Evolutionary conservation across 2,888 invertebrate genomes (phyloP).

Genomic region (Digitonthophagus gazella): DNA sequence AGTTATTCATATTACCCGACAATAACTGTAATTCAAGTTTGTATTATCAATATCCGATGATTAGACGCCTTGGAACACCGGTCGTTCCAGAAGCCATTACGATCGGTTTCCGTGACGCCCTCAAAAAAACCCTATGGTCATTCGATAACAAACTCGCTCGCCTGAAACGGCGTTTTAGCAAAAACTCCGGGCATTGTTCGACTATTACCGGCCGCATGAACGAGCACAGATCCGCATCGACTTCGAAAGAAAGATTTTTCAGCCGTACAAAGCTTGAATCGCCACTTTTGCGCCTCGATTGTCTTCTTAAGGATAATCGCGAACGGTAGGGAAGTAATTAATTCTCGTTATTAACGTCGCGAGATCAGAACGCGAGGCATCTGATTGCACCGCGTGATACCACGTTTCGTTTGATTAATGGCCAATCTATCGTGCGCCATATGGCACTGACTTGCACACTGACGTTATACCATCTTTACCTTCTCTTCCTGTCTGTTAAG

Average conservation of each 20-base stretch:
- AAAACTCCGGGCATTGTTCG: background rate
- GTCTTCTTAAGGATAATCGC: background rate
- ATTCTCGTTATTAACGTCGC: background rate
- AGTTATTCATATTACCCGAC: background rate
- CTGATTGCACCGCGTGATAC: background rate
- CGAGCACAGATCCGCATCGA: background rate
- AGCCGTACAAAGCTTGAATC: no score
- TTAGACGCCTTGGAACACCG: background rate
- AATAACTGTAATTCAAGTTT: background rate
- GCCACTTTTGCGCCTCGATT: background rate
- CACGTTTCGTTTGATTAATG: background rate
- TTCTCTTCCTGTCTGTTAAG: background rate
- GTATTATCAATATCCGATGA: background rate
- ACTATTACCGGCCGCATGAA: background rate
- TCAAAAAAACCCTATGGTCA: background rate
- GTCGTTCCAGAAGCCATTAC: background rate
- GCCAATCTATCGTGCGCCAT: background rate
- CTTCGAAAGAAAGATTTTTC: no score
- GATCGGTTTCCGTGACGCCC: background rate
- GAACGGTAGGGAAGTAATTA: background rate
- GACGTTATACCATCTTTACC: background rate
- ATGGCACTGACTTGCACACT: background rate
- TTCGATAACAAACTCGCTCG: background rate
- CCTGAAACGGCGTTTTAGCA: background rate
- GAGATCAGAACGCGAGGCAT: background rate